Base-by-base conservation (phyloP, 2,113 vertebrate genomes). In the Microtus montanus region DNA sequence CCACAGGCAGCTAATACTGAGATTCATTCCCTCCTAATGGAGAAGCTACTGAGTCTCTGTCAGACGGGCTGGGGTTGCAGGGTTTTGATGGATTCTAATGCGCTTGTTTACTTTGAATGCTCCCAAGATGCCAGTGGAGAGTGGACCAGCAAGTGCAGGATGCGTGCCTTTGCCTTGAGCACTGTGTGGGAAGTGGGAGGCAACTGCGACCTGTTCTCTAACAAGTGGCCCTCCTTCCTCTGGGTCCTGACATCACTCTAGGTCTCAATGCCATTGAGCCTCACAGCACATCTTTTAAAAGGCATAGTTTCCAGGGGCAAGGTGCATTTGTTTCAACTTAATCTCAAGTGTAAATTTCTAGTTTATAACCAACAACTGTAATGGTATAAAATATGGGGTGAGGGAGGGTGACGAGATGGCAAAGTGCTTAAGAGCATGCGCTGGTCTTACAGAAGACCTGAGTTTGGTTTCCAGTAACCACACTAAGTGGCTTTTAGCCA, bases 1-100 rank as follows among this genome's bases (percentile, higher is more conserved):
- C 84, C 9, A 79, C 87, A 79, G 22, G 10, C 92, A 71, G 87
- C 96, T 98, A 93, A 97, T 93, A 94, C 90, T 70, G 90, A 97
- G 96, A 98, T 95, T 95, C 95, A 97, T 98, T 96, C 93, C 95
- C 68, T 41, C 24, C 87, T 95, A 96, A 75, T 84, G 96, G 90
- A 88, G 92, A 97, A 96, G 94, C 94, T 78, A 63, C 97, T 96
- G 90, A 64, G 83, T 68, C 74, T 83, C 44, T 33, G 95, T 79
- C 52, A 89, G 71, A 61, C 95, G 68, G 5, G 44, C 26, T 96
- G 93, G 84, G 94, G 95, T 92, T 85, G 83, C 93, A 58, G 74
- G 26, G 17, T 54, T 87, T 10, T 54, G 92, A 90, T 96, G 66
- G 95, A 91, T 96, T 97, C 97, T 95, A 92, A 92, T 89, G 1